Evolutionary conservation across 2,797 vertebrate species (phyloP), one percentile per base, ranked within the genome.

Genomic region (Numenius phaeopus): DNA sequence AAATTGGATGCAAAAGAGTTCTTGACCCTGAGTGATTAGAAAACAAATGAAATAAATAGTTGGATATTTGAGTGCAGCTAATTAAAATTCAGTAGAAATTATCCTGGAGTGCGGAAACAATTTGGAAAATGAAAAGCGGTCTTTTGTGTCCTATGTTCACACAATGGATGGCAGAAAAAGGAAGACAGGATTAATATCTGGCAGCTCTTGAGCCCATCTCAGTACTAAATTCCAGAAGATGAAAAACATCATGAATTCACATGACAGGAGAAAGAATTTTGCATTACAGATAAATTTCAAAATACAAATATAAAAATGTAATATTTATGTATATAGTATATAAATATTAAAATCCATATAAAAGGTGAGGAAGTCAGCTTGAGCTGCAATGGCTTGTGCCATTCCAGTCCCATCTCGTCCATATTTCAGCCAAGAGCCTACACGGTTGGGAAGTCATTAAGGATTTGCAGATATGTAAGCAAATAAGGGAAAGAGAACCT

Each of bases 351-450:
- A 76, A 47, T 37, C 10, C 16, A 61, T 84, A 24, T 20, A 29
- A 79, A 84, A 69, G 40, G 15, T 65, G 64, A 72, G 58, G 55
- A 83, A 8, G 1, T n/a, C 69, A 71, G 47, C 30, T 64, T 55
- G 22, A 66, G 34, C 16, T 67, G 37, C 76, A 88, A 59, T 11
- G 44, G 10, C 10, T 70, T 83, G n/a, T 71, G 61, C 14, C 29
- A 30, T 83, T 47, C n/a, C 27, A 30, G 29, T 67, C 52, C 32
- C 34, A 64, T 7, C 11, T 40, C 0, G 0, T 40, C 49, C 5
- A 3, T 61, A 57, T 52, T 83, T 78, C 65, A 86, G 37, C 8
- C 22, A 73, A 75, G 11, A 21, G 37, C 29, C 14, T 86, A 42
- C 27, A 54, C 23, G 1, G 0, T 20, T 69, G 37, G 40, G 44